Evolutionary conservation across 2,888 invertebrate genomes (phyloP).

Genomic region (Gisinianus flammeolus): DNA sequence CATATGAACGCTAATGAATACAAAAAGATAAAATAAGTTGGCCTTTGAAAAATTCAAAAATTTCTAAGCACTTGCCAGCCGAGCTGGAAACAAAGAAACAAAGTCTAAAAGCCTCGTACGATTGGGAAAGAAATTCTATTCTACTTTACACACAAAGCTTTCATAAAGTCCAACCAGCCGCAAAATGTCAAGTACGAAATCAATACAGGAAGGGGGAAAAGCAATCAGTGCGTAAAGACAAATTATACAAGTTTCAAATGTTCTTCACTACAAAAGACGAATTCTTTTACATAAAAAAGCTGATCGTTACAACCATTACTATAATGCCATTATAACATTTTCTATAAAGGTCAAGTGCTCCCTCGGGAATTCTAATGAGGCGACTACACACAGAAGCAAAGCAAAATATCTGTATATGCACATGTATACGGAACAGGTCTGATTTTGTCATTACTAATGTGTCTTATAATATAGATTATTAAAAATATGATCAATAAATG

Average conservation of each 20-base stretch:
- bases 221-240: neutral
- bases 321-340: neutral
- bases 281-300: neutral
- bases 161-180: neutral
- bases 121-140: neutral
- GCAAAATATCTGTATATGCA: neutral
- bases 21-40: too few relatives aligned
- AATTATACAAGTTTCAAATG: neutral
- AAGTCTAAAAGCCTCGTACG: too few relatives aligned
- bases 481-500: too few relatives aligned
- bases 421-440: too few relatives aligned
- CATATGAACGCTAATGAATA: too few relatives aligned
- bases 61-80: neutral
- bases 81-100: neutral
- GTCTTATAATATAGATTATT: too few relatives aligned
- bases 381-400: neutral
- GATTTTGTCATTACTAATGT: too few relatives aligned
- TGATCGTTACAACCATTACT: neutral
- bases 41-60: too few relatives aligned
- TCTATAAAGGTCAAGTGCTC: constrained; percentile 40
- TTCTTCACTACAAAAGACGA: neutral
- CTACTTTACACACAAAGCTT: neutral
- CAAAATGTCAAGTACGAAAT: constrained; percentile 19
- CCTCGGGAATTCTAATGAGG: constrained; percentile 52
- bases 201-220: too few relatives aligned